Evolutionary conservation across 30 jellyfish, hydroid and myxozoan species (phyloP).

Genomic region (Catostylus mosaicus): DNA sequence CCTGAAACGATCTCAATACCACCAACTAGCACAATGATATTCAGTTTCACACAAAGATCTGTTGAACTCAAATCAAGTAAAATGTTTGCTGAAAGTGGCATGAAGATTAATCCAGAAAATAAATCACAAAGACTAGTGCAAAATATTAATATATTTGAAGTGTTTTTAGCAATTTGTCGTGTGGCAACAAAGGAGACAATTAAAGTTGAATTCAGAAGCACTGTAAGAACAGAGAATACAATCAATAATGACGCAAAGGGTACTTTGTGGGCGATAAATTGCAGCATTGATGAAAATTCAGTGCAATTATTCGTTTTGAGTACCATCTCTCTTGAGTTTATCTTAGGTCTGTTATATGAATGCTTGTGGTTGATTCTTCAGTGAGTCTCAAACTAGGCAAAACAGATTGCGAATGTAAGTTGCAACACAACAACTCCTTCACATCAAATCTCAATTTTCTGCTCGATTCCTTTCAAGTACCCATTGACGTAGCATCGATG

Average conservation of each 20-base stretch:
- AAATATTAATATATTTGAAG: not conserved
- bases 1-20: not conserved
- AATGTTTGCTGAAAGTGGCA: conserved; percentile 9
- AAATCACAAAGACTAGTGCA: conserved; percentile 2
- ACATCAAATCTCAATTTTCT: too few relatives aligned
- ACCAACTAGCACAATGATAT: not conserved
- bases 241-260: not conserved
- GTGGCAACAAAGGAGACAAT: conserved; percentile 1
- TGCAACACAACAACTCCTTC: too few relatives aligned
- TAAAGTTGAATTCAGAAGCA: not conserved
- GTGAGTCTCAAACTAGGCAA: too few relatives aligned
- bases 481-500: too few relatives aligned
- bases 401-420: too few relatives aligned
- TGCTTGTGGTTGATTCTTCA: too few relatives aligned
- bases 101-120: not conserved
- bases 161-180: not conserved
- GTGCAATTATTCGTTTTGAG: not conserved
- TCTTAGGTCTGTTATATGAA: too few relatives aligned
- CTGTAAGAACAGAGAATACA: not conserved
- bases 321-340: too few relatives aligned
- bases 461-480: too few relatives aligned
- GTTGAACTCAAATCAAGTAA: not conserved
- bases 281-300: not conserved
- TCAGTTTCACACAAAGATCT: not conserved
- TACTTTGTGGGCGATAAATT: not conserved